Base-by-base conservation (phyloP, 2,888 invertebrate genomes). In the Belgica antarctica region DNA sequence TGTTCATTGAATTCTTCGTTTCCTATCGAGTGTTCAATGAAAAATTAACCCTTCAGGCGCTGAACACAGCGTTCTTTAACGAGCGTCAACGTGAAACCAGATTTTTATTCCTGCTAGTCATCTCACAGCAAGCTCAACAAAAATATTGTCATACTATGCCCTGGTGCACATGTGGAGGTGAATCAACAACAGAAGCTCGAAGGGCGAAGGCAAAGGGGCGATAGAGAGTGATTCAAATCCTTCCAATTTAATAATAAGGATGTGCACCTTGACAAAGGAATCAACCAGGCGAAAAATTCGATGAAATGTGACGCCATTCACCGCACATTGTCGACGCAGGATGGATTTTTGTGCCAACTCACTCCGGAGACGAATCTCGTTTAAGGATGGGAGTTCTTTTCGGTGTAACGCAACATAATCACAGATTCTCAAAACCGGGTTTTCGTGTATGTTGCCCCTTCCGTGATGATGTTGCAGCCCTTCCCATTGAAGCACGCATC, bases 281-380 rank as follows among this genome's bases (percentile, higher is more conserved):
- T 75, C 79, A 78, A 74, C 76, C 78, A 78, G 75, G 79, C 80
- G 78, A 80, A 78, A 81, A 81, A 82, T 81, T 80, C 80, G 81
- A 81, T 82, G 81, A 82, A 81, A 81, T 81, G 81, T 80, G 80
- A 81, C 81, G 80, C 78, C 75, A 70, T 70, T 61, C 61, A 70
- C 70, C 70, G 46, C 70, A 65, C 25, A 34, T 10, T 34, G 34
- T 62, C 61, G 52, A 52, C 52, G 25, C 59, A n/a, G 59, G 22
- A 52, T n/a, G 52, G 52, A 59, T 59, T 59, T 59, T 27, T 59
- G 2, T 62, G 62, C 62, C 34, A 34, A 34, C 62, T 62, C 62
- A 62, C 62, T 62, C 31, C 62, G 34, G 12, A 8, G 8, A 1
- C 4, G 61, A 27, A 61, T 7, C 47, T 15, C 19, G 8, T 15